Evolutionary conservation across 2,888 invertebrate species (phyloP), one percentile per base, ranked within the genome.

Genomic region (Galerucella pusilla): DNA sequence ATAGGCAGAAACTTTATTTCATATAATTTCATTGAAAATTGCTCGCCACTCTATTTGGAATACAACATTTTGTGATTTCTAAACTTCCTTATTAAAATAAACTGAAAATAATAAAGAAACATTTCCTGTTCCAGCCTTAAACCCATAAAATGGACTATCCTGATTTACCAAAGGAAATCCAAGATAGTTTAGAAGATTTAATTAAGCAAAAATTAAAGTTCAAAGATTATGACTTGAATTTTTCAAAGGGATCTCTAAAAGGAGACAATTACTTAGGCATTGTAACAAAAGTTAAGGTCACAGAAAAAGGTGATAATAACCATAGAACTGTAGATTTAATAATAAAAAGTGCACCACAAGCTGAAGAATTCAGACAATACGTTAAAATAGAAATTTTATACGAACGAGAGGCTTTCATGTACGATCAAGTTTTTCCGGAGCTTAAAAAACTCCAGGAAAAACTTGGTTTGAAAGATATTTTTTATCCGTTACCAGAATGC

Each of bases 251-350:
- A 6, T 80, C 80, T 10, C 60, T 76, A n/a, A 79, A 77, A 63
- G 84, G 84, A 4, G 84, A 84, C 68, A 85, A 85, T 73, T 83
- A 82, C 71, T 71, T 84, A 49, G 84, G 84, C 10, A 77, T 81
- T 12, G 80, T 83, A 46, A 80, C 80, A 7, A 76, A 63, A 73
- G 68, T 70, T 35, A 73, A 77, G 75, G 78, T 80, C 0, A 67
- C 16, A 35, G 76, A 79, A 1, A 60, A 65, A 9, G 28, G 68
- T 68, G 65, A 76, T 11, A 65, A 63, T 16, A 45, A 14, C 45
- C n/a, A 11, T 10, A 42, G 71, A 68, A 74, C 69, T 3, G 70
- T 79, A 25, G 73, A 77, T 63, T 61, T 76, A 35, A 25, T 76
- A 2, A 20, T 76, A 20, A 76, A 77, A 77, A 68, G 35, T 65